Base-by-base conservation (phyloP, 2,797 vertebrate genomes). In the Macrochelys suwanniensis region DNA sequence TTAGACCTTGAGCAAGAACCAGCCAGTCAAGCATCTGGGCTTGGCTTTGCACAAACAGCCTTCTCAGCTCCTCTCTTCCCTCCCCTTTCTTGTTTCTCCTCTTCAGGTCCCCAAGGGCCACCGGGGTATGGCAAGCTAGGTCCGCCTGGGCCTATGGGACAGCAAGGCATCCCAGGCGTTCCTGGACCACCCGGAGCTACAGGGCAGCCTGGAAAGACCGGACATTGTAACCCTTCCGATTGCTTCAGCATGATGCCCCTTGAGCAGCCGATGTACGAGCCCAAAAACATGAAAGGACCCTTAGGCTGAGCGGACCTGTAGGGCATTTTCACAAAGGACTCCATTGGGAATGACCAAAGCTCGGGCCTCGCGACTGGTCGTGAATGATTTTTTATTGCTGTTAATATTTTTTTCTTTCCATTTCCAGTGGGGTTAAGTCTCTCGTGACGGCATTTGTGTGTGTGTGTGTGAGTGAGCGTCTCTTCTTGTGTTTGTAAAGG, bases 71-170 rank as follows among this genome's bases (percentile, higher is more conserved):
- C 17, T 25, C 31, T 9, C 31, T 17, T 28, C 42, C 21, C 13
- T 49, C 16, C 11, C 2, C 4, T 53, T 3, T 31, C 50, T 77
- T 37, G 16, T 84, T 88, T 42, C 84, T 80, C 90, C 88, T 68
- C 86, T 77, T 33, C 94, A 99, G 99, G 99, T 97, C 94, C 99
- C 61, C 99, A 99, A 31, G 99, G 99, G 4, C 97, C 99, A 54
- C 99, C 98, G 11, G 99, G 99, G 59, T 99, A 99, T 1, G 99
- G 99, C 77, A 99, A 99, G 97, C 99, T 99, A 97, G 99, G 99
- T 0, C 97, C 99, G 21, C 98, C 99, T 1, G 99, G 99, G 54
- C 92, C 99, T 0, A 98, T 99, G 94, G 99, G 99, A 50, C 99
- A 99, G 89, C 99, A 99, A 97, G 99, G 99, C 28, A 99, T 99